These are phyloP conservation scores for Hymenochirus boettgeri DNA, from an alignment of 2,113 vertebrate species.

Conservation along the genomic window DNA sequence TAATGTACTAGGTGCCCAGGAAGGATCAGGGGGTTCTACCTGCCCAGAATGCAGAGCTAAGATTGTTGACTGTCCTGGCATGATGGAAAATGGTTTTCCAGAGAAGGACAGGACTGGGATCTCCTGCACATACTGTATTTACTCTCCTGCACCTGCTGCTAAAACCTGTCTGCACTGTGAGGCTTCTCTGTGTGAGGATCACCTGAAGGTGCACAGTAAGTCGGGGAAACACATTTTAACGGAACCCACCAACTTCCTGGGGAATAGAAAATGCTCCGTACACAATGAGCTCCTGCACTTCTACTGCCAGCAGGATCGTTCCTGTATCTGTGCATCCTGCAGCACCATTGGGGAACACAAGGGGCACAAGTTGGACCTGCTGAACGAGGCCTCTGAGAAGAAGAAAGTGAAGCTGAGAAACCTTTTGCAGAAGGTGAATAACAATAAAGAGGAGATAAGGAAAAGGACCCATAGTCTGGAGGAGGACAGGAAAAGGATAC, in stretches of 20 bases:
- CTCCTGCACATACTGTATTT: too few species aligned
- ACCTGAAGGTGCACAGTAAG: too few species aligned
- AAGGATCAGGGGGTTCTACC: neutral
- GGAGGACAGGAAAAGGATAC: constrained; percentile 23
- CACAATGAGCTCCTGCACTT: constrained; percentile 22
- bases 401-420: constrained; percentile 8
- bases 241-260: constrained; percentile 5
- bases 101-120: too few species aligned
- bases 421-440: neutral
- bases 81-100: too few species aligned
- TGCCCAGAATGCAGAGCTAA: neutral
- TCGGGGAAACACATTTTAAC: constrained; percentile 5
- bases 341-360: constrained; percentile 8
- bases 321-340: constrained; percentile 23
- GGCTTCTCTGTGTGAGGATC: constrained; percentile 18
- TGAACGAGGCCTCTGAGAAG: constrained; percentile 1
- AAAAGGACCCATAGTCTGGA: neutral
- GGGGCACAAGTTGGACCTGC: constrained; percentile 12
- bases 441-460: too few species aligned
- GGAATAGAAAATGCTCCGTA: constrained; percentile 3
- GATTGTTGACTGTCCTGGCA: too few species aligned
- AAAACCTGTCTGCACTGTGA: too few species aligned
- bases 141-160: too few species aligned
- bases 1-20: neutral
- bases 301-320: constrained; percentile 1